A percentile compares a stretch with the other conserved stretches of the same genome.
Conservation (phyloP, 2,797 vertebrate species). For the Pygocentrus nattereri region DNA sequence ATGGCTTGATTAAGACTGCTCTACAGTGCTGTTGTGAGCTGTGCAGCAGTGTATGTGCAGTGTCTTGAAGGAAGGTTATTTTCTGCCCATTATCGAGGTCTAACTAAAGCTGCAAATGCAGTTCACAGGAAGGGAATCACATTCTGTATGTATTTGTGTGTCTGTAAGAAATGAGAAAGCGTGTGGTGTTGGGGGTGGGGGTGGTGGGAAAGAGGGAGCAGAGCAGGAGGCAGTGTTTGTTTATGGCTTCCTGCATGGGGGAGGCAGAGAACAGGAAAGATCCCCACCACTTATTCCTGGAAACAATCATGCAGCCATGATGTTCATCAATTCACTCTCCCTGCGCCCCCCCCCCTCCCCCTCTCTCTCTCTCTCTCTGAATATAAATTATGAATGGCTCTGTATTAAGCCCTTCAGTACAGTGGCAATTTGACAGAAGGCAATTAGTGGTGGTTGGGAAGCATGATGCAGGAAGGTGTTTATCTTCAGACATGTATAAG, state of each 20-base stretch:
- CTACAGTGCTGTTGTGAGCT: constrained; percentile 25
- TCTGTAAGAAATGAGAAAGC: not conserved
- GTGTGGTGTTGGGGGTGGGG: not conserved
- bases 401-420: constrained; percentile 30
- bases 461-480: not conserved
- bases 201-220: not conserved
- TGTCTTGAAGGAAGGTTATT: constrained; percentile 27
- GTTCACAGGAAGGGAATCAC: constrained; percentile 14
- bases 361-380: constrained; percentile 9
- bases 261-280: constrained; percentile 34
- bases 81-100: constrained; percentile 23
- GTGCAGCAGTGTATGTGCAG: not conserved
- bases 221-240: constrained; percentile 29
- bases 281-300: constrained; percentile 46
- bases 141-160: constrained; percentile 2
- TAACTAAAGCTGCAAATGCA: constrained; percentile 17
- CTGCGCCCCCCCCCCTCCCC: constrained; percentile 13
- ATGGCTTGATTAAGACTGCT: constrained; percentile 48
- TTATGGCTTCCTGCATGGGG: constrained; percentile 35
- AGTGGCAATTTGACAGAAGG: constrained; percentile 32
- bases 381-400: constrained; percentile 25
- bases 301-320: constrained; percentile 42
- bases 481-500: not conserved
- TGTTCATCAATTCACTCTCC: constrained; percentile 42
- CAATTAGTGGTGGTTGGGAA: constrained; percentile 12